Evolutionary conservation across 2,888 invertebrate genomes (phyloP).

Genomic region (Sinodicranocentrus sp.): DNA sequence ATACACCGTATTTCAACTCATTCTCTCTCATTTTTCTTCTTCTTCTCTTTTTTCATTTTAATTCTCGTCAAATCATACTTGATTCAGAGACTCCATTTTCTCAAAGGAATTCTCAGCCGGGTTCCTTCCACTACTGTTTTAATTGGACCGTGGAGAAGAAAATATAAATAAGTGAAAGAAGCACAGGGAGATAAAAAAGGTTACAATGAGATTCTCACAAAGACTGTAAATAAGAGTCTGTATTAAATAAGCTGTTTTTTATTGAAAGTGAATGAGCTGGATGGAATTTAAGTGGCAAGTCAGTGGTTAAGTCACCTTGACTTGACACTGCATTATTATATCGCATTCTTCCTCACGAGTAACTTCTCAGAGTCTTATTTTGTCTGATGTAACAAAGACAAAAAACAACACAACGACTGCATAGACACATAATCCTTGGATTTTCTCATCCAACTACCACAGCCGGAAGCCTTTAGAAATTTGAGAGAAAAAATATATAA

Average conservation of each 20-base stretch:
- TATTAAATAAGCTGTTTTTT: conserved; percentile 47
- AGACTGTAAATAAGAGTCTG: conserved; percentile 40
- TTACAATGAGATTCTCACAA: conserved; percentile 57
- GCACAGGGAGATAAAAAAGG: conserved; percentile 14
- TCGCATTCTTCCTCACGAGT: conserved; percentile 43
- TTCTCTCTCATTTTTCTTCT: background rate
- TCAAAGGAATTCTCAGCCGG: conserved; percentile 61
- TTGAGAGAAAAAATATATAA: background rate
- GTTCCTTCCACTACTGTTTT: conserved; percentile 69
- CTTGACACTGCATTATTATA: conserved; percentile 47
- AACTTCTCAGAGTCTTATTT: conserved; percentile 16
- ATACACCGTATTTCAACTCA: conserved; percentile 35
- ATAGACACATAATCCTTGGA: conserved; percentile 26
- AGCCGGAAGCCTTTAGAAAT: conserved; percentile 62
- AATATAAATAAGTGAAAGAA: conserved; percentile 27
- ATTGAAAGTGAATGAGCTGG: conserved; percentile 54
- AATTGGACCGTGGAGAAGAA: conserved; percentile 71
- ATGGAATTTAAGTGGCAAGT: conserved; percentile 52
- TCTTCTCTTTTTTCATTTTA: conserved; percentile 44
- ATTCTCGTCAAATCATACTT: conserved; percentile 61
- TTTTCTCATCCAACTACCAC: conserved; percentile 40
- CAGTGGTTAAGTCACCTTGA: conserved; percentile 51
- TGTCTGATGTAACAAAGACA: conserved; percentile 24
- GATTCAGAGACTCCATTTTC: conserved; percentile 48
- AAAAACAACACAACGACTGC: conserved; percentile 26